Base-by-base conservation (phyloP, 2,888 invertebrate genomes). In the Protophormia terraenovae region DNA sequence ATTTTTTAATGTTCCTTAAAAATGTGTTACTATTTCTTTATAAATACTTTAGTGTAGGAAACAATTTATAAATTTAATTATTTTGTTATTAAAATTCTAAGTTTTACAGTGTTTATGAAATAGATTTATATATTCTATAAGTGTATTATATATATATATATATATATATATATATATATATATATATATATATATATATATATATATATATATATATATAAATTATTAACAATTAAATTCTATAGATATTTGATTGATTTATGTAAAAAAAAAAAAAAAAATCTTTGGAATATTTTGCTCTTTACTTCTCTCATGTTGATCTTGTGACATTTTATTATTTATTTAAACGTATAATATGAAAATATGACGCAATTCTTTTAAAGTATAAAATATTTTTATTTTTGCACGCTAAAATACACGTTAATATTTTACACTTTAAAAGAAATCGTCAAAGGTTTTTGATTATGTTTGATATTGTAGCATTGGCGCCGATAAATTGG, bases 381-480 rank as follows among this genome's bases (percentile, higher is more conserved):
- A 41, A 86, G 83, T 85, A 66, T 82, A 82, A 85, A 79, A 85
- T 85, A 85, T 82, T 77, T n/a, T 10, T 19, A 55, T 41, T 50
- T 58, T 71, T 41, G 41, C 32, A 10, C 3, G 5, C 8, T 22
- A 1, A 12, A 19, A 53, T 38, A 27, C 22, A 22, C 7, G 16
- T 80, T 87, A 87, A 89, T 86, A 87, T 87, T 88, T 75, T 87
- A 89, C 75, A 89, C 88, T 88, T 90, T 92, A 92, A 90, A 92
- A 92, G 90, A 92, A 92, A 90, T 92, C 92, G 90, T 92, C 92
- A 90, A 92, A 92, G 89, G 91, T 91, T 89, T 91, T 93, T 93
- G 95, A 97, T 97, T 97, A 97, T 96, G 97, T 97, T 94, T 99
- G 98, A 94, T 99, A 99, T 92, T 98, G 98, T 88, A 99, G 94